Evolutionary conservation across 2,113 vertebrate genomes (phyloP).

Genomic region (Muntiacus muntjak): DNA sequence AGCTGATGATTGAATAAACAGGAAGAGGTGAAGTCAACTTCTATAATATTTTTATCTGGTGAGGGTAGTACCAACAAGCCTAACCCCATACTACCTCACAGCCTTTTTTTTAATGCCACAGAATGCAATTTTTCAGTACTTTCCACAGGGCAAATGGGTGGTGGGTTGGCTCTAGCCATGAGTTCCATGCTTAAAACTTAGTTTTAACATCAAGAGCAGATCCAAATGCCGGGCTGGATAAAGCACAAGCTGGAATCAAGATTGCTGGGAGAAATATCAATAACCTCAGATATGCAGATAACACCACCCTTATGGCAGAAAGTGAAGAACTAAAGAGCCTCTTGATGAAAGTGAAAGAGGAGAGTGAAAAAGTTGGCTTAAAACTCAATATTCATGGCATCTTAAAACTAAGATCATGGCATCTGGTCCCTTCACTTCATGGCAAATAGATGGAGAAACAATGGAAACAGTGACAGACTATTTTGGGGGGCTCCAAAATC

Average conservation of each 20-base stretch:
- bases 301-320: neutral
- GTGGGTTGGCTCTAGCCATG: neutral
- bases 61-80: neutral
- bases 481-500: neutral
- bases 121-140: neutral
- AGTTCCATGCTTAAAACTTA: neutral
- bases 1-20: conserved; percentile 3
- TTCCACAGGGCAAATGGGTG: neutral
- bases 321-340: neutral
- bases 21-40: conserved; percentile 5
- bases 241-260: neutral
- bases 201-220: neutral
- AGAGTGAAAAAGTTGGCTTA: neutral
- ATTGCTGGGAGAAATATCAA: neutral
- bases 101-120: neutral
- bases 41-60: neutral
- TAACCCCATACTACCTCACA: neutral
- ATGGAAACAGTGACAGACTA: neutral
- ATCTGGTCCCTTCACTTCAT: neutral
- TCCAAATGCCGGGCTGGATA: neutral
- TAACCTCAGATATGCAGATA: neutral
- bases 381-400: neutral
- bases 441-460: neutral
- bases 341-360: neutral
- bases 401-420: neutral